These are phyloP conservation scores for Phoxinus phoxinus DNA, from an alignment of 2,113 vertebrate genomes.

Conservation along the genomic window DNA sequence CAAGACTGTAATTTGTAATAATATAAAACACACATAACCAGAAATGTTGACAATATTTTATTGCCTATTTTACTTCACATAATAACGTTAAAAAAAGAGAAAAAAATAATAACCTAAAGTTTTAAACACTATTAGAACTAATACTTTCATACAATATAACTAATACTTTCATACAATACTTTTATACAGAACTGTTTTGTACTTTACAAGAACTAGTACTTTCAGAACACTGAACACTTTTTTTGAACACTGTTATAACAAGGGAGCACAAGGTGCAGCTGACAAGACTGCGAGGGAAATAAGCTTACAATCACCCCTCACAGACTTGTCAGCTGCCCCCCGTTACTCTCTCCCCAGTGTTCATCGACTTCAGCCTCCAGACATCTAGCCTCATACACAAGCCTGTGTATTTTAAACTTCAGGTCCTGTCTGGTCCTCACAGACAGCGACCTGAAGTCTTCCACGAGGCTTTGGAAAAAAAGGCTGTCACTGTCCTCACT, in stretches of 20 bases:
- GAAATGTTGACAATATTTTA: neutral
- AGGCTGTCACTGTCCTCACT: conserved; percentile 14
- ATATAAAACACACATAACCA: neutral
- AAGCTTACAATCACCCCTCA: conserved; percentile 1
- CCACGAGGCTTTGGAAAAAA: neutral
- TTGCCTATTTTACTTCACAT: no score
- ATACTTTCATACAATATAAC: neutral
- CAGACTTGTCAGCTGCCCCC: neutral
- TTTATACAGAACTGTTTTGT: no score
- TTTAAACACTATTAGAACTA: neutral
- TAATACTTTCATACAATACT: no score
- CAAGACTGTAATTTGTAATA: no score
- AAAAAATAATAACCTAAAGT: no score
- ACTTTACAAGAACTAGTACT: no score
- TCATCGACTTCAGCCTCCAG: no score
- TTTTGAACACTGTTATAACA: no score
- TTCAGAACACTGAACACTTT: no score
- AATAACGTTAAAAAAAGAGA: no score
- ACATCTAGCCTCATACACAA: no score
- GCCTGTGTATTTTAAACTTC: neutral
- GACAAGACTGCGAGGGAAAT: conserved; percentile 1
- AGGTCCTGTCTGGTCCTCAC: neutral
- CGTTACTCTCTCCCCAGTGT: neutral
- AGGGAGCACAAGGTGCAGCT: conserved; percentile 10
- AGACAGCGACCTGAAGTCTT: neutral